Evolutionary conservation across 2,113 vertebrate species (phyloP).

Genomic region (Amazona vittata): DNA sequence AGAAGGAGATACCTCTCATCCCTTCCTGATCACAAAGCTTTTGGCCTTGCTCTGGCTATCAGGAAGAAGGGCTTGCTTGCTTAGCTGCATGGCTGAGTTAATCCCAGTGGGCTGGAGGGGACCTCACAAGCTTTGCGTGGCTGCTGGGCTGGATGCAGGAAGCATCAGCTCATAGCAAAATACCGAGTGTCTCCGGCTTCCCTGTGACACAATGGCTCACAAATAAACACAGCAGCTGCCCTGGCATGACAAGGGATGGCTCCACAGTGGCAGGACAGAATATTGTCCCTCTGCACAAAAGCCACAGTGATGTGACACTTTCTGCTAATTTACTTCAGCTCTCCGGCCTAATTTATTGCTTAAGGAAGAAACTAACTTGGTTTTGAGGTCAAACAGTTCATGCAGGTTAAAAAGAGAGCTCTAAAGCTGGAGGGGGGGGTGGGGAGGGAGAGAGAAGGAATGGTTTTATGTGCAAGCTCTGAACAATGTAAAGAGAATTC

Average conservation of each 20-base stretch:
- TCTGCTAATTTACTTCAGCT: background rate
- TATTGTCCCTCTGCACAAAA: background rate
- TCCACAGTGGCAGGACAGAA: background rate
- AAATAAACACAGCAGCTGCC: background rate
- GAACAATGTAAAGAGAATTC: background rate
- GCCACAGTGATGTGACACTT: background rate
- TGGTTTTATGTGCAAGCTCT: background rate
- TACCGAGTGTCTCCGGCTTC: background rate
- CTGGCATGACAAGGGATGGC: background rate
- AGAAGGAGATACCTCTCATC: background rate
- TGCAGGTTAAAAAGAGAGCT: background rate
- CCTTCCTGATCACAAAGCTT: background rate
- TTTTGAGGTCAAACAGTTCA: background rate
- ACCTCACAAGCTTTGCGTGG: background rate
- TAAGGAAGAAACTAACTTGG: background rate
- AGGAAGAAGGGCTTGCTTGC: background rate
- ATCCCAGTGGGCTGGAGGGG: background rate
- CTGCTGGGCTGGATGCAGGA: background rate
- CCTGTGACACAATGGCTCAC: background rate
- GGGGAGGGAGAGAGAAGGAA: background rate
- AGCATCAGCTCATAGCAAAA: background rate
- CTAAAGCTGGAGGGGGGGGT: accelerated
- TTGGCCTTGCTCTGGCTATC: background rate
- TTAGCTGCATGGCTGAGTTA: background rate
- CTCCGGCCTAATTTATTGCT: background rate